phyloP scores from a whole-genome alignment of 2,888 invertebrate genomes.

The Scrobipalpa atriplicella region DNA sequence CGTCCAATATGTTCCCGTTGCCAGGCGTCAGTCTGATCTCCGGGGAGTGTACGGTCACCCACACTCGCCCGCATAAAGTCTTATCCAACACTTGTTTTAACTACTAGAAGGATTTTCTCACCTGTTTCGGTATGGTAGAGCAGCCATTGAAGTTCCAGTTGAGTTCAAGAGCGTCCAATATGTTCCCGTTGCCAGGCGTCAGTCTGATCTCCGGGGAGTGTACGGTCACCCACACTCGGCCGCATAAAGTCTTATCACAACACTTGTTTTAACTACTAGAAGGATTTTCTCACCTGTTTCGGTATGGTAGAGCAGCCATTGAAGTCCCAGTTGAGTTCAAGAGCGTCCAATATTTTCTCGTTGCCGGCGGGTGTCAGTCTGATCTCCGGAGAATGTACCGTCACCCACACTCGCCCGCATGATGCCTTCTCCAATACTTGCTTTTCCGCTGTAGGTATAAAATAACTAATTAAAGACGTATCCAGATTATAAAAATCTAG shows the following conservation, averaged over 20 bases:
- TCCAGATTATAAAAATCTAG: neutral
- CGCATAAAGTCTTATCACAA: constrained; percentile 39
- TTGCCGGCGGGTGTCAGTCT: constrained; percentile 35
- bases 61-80: no score
- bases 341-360: constrained; percentile 56
- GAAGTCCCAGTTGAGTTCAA: constrained; percentile 80
- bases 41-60: no score
- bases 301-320: constrained; percentile 63
- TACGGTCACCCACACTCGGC: constrained; percentile 73
- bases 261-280: neutral
- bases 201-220: constrained; percentile 65
- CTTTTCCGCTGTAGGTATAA: constrained; percentile 58
- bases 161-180: constrained; percentile 71
- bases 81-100: no score
- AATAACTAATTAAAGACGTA: no score
- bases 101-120: no score
- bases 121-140: constrained; percentile 59
- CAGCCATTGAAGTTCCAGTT: constrained; percentile 78
- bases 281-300: constrained; percentile 54
- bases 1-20: no score
- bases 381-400: constrained; percentile 70
- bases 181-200: constrained; percentile 33
- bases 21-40: no score
- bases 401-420: constrained; percentile 76
- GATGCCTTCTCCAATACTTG: constrained; percentile 61